Evolutionary conservation across 2,113 vertebrate species (phyloP), one percentile per base, ranked within the genome.

Genomic region (Nothocercus nigrocapillus): DNA sequence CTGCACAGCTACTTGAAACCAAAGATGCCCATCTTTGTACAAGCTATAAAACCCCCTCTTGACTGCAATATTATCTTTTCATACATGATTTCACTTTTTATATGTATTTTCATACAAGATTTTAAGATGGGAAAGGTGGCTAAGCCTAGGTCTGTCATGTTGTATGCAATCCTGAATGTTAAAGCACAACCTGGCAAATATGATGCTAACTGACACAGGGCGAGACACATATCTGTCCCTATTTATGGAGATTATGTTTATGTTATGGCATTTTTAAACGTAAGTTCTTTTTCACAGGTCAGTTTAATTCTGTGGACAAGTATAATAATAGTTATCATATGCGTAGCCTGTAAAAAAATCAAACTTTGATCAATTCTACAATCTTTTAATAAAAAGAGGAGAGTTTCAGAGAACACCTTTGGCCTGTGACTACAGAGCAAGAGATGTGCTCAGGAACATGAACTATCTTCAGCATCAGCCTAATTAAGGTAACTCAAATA

Each of bases 401-500:
- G 54, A 62, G 20, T 74, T 90, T 93, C 78, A 42, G 80, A 70
- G 73, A 81, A 70, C 81, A 58, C 16, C 79, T 84, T 90, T 66
- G 70, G 40, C 51, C 70, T 93, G 30, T 67, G 75, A 32, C 80
- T 11, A 19, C 9, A 49, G 79, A 89, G 16, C 67, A 96, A 82
- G 92, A 94, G 40, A 79, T 70, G 64, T 68, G 38, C 47, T 94
- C 54, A 80, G 78, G 90, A 94, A 62, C 45, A 90, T 40, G 61
- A 96, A 83, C 89, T 85, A 90, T 91, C 81, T 87, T 88, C 78
- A 62, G 82, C 88, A 88, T 95, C 67, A 80, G 30, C 94, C 96
- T 95, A 94, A 95, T 95, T 95, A 96, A 92, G 67, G 93, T 94
- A 96, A 88, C 42, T 76, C 67, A 94, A 96, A 97, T 78, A 89